Evolutionary conservation across 2,113 vertebrate species (phyloP), one percentile per base, ranked within the genome.

Genomic region (Thunnus thynnus): DNA sequence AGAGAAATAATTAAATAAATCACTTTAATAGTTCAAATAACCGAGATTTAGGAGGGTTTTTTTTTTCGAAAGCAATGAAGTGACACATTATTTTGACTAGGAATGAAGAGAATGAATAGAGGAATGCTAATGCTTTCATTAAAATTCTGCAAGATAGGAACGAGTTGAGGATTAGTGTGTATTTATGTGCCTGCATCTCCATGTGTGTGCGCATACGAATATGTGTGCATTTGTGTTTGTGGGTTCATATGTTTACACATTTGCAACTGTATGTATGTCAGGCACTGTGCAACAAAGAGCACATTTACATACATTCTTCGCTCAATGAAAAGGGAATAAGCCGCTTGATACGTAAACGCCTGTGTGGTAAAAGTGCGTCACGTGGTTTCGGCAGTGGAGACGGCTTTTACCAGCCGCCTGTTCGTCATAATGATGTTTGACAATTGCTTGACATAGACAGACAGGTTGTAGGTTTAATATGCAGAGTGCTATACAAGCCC

Each of bases 291-390:
- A 51, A 56, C 62, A 64, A 68, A 52, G 72, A 32, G 12, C 2
- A 25, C 70, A 83, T 80, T 85, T 63, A 62, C 77, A 81, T 81
- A 46, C 72, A 27, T 36, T 66, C 27, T 67, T 58, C 14, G 6
- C 60, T 27, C 16, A 5, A 0, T 73, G 11, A 61, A 74, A 62
- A 44, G 65, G 56, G 55, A 67, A 56, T 58, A 72, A 79, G 41
- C 78, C 0, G 18, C 63, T 50, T 62, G 36, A 55, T 62, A 17
- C 22, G 25, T 54, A 41, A 3, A 30, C 2, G 8, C 57, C 25
- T 50, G 32, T 14, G 46, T 25, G 12, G 65, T 17, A 10, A 58
- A 9, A 68, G 57, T 54, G 62, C 30, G 9, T 74, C 52, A 57
- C 14, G 36, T 56, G 56, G 13, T 50, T 76, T 51, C 54, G 55